phyloP scores from a whole-genome alignment of 30 jellyfish, hydroid and myxozoan species.

The Chironex yamaguchii region DNA sequence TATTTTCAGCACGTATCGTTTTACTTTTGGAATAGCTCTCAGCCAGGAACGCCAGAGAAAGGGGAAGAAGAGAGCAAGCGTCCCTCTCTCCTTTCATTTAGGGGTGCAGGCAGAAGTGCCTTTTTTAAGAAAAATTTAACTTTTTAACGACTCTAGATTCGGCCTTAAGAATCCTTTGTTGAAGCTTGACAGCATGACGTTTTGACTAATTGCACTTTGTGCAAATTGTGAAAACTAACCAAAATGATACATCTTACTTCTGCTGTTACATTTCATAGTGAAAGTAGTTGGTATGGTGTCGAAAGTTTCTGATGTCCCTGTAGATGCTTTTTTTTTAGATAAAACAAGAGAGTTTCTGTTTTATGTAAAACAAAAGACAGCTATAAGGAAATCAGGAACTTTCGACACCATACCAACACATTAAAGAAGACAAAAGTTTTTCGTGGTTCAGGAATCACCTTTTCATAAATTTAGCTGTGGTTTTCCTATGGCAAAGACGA shows the following conservation, averaged over 20 bases:
- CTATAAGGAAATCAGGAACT: conserved; percentile 28
- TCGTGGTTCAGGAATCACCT: conserved; percentile 42
- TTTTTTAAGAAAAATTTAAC: conserved; percentile 12
- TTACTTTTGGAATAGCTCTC: too few species aligned
- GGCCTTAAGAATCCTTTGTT: conserved; percentile 25
- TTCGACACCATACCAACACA: conserved; percentile 16
- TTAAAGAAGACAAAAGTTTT: conserved; percentile 4
- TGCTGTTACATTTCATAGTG: neutral
- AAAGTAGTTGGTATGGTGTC: conserved; percentile 34
- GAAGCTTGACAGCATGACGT: conserved; percentile 40
- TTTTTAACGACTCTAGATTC: conserved; percentile 11
- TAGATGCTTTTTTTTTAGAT: conserved; percentile 19
- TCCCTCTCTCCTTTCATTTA: neutral
- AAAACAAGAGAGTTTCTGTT: conserved; percentile 38
- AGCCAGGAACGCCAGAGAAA: neutral
- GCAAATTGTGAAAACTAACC: conserved; percentile 36
- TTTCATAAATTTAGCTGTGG: neutral
- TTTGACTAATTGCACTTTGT: conserved; percentile 6
- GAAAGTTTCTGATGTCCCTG: conserved; percentile 40
- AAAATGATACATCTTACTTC: neutral
- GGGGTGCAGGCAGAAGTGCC: conserved; percentile 39
- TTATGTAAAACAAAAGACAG: conserved; percentile 46
- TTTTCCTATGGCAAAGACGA: neutral
- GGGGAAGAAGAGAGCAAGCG: neutral
- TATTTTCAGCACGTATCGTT: too few species aligned